These are phyloP conservation scores for Eristalinus aeneus DNA, from an alignment of 2,888 invertebrate genomes.

Conservation along the genomic window DNA sequence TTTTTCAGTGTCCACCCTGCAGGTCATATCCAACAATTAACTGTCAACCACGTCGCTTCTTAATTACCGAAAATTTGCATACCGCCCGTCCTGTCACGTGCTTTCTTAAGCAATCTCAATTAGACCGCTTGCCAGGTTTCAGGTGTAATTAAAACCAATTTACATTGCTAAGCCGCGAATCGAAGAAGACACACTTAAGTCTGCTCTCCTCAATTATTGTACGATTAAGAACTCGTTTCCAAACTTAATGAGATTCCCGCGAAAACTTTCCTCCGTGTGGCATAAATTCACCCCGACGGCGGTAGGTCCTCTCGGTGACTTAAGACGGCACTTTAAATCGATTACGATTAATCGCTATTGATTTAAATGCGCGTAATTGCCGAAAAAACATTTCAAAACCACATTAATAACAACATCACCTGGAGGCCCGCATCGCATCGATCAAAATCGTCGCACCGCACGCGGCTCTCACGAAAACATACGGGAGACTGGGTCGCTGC, in stretches of 20 bases:
- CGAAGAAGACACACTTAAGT: not conserved
- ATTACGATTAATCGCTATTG: conserved; percentile 57
- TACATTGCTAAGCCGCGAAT: not conserved
- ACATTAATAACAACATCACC: conserved; percentile 59
- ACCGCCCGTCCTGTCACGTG: not conserved
- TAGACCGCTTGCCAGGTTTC: not conserved
- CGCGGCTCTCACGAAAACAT: conserved; percentile 10
- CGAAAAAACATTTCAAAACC: conserved; percentile 58
- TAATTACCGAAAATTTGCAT: not conserved
- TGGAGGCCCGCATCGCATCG: conserved; percentile 20
- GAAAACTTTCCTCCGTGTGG: not conserved
- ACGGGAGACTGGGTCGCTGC: not conserved
- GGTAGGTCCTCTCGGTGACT: conserved; percentile 23
- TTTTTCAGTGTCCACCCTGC: not conserved
- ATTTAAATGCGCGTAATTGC: conserved; percentile 61
- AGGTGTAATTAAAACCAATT: not conserved
- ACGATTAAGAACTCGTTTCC: not conserved
- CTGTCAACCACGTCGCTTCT: not conserved
- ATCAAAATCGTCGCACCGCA: conserved; percentile 48
- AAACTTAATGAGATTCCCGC: conserved; percentile 9
- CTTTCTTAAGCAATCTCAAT: not conserved
- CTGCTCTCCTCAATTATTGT: not conserved
- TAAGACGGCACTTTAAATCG: conserved; percentile 50
- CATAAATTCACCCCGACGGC: not conserved
- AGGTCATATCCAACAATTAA: not conserved